Evolutionary conservation across 2,113 vertebrate species (phyloP).

Genomic region (Seriola quinqueradiata): DNA sequence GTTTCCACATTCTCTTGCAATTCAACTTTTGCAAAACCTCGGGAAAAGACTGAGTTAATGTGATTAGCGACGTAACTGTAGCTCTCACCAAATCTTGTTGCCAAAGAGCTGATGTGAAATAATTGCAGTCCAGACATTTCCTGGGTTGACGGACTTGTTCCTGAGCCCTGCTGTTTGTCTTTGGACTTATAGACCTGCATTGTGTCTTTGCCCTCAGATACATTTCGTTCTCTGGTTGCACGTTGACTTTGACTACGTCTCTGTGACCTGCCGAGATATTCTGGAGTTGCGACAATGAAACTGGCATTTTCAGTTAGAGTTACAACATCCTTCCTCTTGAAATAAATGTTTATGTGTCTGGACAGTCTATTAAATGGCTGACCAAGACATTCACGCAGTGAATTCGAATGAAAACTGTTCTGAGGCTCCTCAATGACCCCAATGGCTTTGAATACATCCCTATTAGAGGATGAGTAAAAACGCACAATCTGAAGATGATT

Average conservation of each 20-base stretch:
- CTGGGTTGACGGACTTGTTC: conserved; percentile 14
- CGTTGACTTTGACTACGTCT: conserved; percentile 49
- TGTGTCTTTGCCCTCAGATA: conserved; percentile 18
- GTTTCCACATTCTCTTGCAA: conserved; percentile 10
- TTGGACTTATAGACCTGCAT: not conserved
- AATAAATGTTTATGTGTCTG: conserved; percentile 77
- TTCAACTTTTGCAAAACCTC: conserved; percentile 17
- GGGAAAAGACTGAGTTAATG: conserved; percentile 79
- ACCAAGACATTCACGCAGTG: conserved; percentile 58
- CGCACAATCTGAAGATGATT: conserved; percentile 36
- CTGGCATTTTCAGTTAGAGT: conserved; percentile 11
- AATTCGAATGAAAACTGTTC: conserved; percentile 44
- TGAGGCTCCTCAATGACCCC: conserved; percentile 65
- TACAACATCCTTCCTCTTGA: conserved; percentile 55
- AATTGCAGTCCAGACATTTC: conserved; percentile 59
- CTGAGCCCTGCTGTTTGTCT: conserved; percentile 18
- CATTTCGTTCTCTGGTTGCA: conserved; percentile 28
- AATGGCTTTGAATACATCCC: conserved; percentile 65
- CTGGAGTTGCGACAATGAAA: conserved; percentile 32
- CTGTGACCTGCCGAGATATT: conserved; percentile 40
- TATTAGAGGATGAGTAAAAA: conserved; percentile 69
- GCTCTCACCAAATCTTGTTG: conserved; percentile 79
- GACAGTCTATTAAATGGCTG: conserved; percentile 74
- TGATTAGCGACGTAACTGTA: conserved; percentile 81
- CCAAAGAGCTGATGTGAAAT: conserved; percentile 81